Base-by-base conservation (phyloP, 2,113 vertebrate genomes). In the Neotragus pygmaeus region DNA sequence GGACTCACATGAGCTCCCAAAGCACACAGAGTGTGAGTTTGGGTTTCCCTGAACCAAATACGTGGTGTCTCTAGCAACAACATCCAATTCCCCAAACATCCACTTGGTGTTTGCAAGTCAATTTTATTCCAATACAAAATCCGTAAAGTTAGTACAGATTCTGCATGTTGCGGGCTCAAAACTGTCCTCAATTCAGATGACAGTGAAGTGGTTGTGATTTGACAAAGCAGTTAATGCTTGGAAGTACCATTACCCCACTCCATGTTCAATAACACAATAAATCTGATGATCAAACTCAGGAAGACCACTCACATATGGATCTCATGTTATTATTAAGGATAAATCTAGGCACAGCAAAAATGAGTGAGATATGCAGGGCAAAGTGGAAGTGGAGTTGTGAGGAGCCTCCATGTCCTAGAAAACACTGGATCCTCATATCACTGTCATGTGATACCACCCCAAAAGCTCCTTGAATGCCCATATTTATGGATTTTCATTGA, bases 1-100 rank as follows among this genome's bases (percentile, higher is more conserved):
- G 27, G 1, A 8, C 8, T 33, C 16, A 80, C 9, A 0, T 19
- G 16, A 80, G 45, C 16, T 47, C 28, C 28, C 28, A 80, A 33
- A 21, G 8, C 27, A 33, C 28, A 51, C 14, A 28, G 15, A 78
- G 4, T 2, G 6, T 49, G 75, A 78, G 45, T 78, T 9, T 78
- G 75, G 5, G 15, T 78, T 78, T 49, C 45, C 8, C 8, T 49
- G 28, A 78, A 33, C 4, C 7, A 30, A 17, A 78, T 49, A 49
- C 5, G 0, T 78, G 4, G 45, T 49, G 45, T 47, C 28, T 47
- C 75, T 30, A 30, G 70, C 36, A 73, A 43, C 70, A 73, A 43
- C 6, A 73, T 25, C 70, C 1, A 73, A 25, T 43, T 73, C 5
- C 17, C 70, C 70, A 73, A 36, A 73, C 36, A 73, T 5, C 11